Evolutionary conservation across 2,113 vertebrate genomes (phyloP).

Genomic region (Paedocypris sp.): DNA sequence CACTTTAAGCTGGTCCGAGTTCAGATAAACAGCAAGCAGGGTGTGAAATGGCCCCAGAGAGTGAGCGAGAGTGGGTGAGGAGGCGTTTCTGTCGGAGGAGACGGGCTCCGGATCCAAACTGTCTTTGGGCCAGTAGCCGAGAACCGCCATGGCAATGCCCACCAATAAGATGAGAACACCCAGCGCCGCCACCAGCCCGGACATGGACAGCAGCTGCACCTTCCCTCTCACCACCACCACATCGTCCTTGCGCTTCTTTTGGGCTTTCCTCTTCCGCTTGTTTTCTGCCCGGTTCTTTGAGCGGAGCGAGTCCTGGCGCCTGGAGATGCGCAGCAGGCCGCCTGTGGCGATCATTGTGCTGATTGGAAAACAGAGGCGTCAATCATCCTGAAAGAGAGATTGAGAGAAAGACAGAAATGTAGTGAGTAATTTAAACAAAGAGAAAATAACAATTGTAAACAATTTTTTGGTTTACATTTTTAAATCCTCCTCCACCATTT

Average conservation of each 20-base stretch:
- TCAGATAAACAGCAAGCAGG: slow-evolving; percentile 77
- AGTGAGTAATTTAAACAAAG: too few relatives aligned
- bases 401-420: background rate
- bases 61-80: slow-evolving; percentile 28
- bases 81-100: slow-evolving; percentile 36
- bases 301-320: slow-evolving; percentile 87
- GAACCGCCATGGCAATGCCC: slow-evolving; percentile 82
- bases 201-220: slow-evolving; percentile 85
- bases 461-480: too few relatives aligned
- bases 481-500: too few relatives aligned
- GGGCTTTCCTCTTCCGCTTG: slow-evolving; percentile 80
- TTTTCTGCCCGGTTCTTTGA: slow-evolving; percentile 74
- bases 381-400: slow-evolving; percentile 51
- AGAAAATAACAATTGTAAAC: too few relatives aligned
- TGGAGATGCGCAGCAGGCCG: slow-evolving; percentile 91
- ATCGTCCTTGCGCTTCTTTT: slow-evolving; percentile 88
- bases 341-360: slow-evolving; percentile 93
- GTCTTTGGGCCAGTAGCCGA: slow-evolving; percentile 91
- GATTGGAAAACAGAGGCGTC: slow-evolving; percentile 44
- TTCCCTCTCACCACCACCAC: slow-evolving; percentile 96
- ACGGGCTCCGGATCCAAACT: slow-evolving; percentile 42
- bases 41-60: slow-evolving; percentile 65
- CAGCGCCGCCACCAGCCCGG: slow-evolving; percentile 78
- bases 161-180: slow-evolving; percentile 81
- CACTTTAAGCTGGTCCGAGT: slow-evolving; percentile 95